Base-by-base conservation (phyloP, 2,888 invertebrate species). In the Acrobasis repandana region DNA sequence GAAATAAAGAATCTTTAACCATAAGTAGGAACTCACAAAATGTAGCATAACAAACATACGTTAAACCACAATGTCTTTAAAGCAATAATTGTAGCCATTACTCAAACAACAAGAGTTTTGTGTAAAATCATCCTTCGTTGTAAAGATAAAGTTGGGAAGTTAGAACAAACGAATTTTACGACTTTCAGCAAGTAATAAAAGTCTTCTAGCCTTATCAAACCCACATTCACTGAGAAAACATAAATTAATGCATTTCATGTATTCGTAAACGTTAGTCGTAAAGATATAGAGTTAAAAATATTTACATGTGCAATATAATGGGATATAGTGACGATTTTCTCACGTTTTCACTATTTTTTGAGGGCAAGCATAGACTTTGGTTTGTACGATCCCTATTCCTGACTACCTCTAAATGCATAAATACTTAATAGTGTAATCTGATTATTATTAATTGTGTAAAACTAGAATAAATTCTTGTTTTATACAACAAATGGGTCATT, bases 101-200 rank as follows among this genome's bases (percentile, higher is more conserved):
- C 28, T 28, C 28, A 28, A 28, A 28, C 28, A 28, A 6, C 28
- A 28, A 6, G 28, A 28, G 20, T 28, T 28, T 56, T 20, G 18
- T n/a, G 28, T 20, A 58, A 48, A 16, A 58, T 16, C 33, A 48
- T 28, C 11, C 16, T 47, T 58, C n/a, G 9, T 14, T n/a, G 49
- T 50, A 16, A 9, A 9, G 20, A 58, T 11, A 36, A 58, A 58
- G 50, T 58, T 59, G 34, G 18, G 14, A 38, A 63, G 60, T 48
- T 15, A 10, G 43, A 48, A 61, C 34, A 57, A 38, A 58, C 14
- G 28, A 60, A 52, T 52, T 51, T 60, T 52, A 52, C 43, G 51
- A 60, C 43, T 52, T 60, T n/a, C 14, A 38, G 50, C 51, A 33
- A 60, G 33, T 60, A 46, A 46, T 47, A 20, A 46, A 16, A 46